phyloP scores from a whole-genome alignment of 2,113 vertebrate genomes.

The Oophaga pumilio region DNA sequence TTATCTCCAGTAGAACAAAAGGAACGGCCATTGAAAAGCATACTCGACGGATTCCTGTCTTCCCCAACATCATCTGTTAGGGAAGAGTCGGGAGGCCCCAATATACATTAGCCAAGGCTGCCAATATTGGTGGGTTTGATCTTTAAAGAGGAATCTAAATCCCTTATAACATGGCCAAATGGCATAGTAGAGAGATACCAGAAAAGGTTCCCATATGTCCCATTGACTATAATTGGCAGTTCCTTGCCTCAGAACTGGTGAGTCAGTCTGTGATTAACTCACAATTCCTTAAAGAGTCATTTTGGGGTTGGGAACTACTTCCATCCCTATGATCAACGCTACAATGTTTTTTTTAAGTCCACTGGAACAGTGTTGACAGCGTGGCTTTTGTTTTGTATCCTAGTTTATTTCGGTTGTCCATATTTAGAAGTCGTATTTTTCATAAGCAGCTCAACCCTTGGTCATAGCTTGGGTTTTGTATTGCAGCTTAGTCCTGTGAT shows the following conservation, averaged over 20 bases:
- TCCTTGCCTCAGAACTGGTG: background rate
- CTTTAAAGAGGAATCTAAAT: background rate
- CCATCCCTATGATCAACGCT: background rate
- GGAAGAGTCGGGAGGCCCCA: too few species aligned
- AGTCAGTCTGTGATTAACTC: background rate
- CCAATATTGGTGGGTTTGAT: too few species aligned
- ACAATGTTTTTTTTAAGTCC: background rate
- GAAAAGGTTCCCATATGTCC: background rate
- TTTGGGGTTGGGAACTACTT: background rate
- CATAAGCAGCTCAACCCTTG: background rate
- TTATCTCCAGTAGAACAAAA: too few species aligned
- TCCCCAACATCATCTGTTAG: too few species aligned
- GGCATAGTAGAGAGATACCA: background rate
- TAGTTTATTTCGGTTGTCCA: background rate
- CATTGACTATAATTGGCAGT: background rate
- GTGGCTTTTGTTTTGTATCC: background rate
- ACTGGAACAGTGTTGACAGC: background rate
- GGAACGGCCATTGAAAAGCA: too few species aligned
- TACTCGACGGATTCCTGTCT: too few species aligned
- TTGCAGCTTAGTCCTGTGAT: background rate
- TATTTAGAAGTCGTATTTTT: background rate
- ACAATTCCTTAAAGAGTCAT: background rate
- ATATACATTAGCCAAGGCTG: too few species aligned
- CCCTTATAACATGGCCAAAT: background rate
- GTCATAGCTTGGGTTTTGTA: background rate